Evolutionary conservation across 2,797 vertebrate genomes (phyloP).

Genomic region (Okamejei kenojei): DNA sequence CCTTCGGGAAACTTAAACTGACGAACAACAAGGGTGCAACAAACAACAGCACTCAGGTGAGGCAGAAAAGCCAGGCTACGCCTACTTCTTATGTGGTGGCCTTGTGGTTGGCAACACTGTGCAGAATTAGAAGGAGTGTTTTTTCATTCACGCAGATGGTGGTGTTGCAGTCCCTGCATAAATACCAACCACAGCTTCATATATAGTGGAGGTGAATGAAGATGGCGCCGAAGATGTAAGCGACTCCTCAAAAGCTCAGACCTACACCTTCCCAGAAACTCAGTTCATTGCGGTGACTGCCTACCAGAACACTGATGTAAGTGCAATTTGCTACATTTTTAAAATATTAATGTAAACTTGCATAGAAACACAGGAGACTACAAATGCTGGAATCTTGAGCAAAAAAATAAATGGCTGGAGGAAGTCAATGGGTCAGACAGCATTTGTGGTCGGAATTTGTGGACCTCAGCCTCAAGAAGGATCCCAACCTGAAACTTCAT

Average conservation of each 20-base stretch:
- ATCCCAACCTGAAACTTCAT: too few species aligned
- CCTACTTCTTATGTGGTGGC: neutral
- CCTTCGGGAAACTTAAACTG: slow-evolving; percentile 91
- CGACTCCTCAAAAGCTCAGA: slow-evolving; percentile 86
- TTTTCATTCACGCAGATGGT: slow-evolving; percentile 73
- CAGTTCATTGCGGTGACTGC: slow-evolving; percentile 97
- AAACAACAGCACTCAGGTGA: slow-evolving; percentile 94
- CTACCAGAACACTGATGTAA: slow-evolving; percentile 96
- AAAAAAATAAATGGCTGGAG: too few species aligned
- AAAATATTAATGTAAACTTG: neutral
- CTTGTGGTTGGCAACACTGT: neutral
- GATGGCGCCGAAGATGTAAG: slow-evolving; percentile 91
- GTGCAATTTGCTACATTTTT: slow-evolving; percentile 39
- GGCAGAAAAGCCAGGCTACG: neutral
- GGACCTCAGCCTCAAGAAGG: too few species aligned
- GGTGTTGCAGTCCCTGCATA: slow-evolving; percentile 92
- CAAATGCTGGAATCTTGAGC: too few species aligned
- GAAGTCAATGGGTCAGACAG: too few species aligned
- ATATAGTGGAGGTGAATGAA: slow-evolving; percentile 94
- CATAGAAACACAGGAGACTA: too few species aligned
- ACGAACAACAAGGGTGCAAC: slow-evolving; percentile 96
- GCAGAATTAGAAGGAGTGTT: neutral
- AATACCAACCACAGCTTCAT: slow-evolving; percentile 91
- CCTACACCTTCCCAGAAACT: slow-evolving; percentile 90
- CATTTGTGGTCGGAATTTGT: too few species aligned